Percentiles rank a stretch among this genome's conserved stretches.
phyloP scores from a whole-genome alignment of 2,113 vertebrate species.

The Brachypteracias leptosomus region DNA sequence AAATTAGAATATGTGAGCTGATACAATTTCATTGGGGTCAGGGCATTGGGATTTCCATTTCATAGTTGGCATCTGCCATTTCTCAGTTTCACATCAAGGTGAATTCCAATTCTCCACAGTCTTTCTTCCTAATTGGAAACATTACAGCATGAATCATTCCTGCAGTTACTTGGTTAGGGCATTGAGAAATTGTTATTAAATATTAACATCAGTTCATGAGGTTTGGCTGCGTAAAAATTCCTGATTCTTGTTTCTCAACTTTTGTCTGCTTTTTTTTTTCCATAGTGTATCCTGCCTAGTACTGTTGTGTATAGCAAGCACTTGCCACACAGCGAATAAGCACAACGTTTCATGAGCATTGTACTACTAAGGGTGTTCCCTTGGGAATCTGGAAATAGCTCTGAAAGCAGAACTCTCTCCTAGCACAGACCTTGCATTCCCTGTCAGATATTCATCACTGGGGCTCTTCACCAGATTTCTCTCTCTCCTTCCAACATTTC shows the following conservation, averaged over 20 bases:
- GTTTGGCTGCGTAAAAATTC: not conserved
- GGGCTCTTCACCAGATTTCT: not conserved
- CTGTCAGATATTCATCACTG: rapidly evolving
- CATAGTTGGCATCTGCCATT: not conserved
- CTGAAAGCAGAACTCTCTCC: not conserved
- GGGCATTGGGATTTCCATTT: conserved; percentile 12
- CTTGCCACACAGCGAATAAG: not conserved
- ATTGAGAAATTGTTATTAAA: not conserved
- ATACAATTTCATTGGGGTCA: not conserved
- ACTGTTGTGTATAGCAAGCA: not conserved
- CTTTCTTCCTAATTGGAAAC: conserved; percentile 18
- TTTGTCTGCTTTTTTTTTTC: not conserved
- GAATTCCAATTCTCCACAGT: not conserved
- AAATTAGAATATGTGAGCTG: not conserved
- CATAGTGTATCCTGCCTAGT: not conserved
- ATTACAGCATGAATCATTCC: not conserved
- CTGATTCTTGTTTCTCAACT: not conserved
- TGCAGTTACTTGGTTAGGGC: not conserved
- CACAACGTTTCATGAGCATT: not conserved
- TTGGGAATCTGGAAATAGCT: not conserved
- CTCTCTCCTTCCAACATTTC: not conserved
- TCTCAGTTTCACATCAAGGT: not conserved
- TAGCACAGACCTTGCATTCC: rapidly evolving
- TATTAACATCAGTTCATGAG: not conserved
- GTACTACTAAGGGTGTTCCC: not conserved